Conservation (phyloP, 1,140 invertebrate species). For the Lepidostoma basale region DNA sequence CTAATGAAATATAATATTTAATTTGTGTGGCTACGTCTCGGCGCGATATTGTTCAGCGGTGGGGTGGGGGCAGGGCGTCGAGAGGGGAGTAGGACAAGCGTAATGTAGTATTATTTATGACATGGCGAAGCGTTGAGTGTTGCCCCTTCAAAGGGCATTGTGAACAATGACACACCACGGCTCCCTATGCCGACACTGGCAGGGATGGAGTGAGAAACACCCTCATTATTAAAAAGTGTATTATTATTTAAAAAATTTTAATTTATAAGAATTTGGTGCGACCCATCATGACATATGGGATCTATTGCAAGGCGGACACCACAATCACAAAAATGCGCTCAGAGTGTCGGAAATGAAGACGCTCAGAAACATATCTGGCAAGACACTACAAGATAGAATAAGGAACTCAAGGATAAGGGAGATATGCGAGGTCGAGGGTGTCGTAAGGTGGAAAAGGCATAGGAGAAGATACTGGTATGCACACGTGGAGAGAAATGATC, state of each 20-base stretch:
- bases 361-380: too few relatives aligned
- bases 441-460: too few relatives aligned
- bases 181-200: constrained; percentile 12
- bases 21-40: constrained; percentile 28
- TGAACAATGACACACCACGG: neutral
- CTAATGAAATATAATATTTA: constrained; percentile 41
- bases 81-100: constrained; percentile 10
- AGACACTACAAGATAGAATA: too few relatives aligned
- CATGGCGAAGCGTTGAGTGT: constrained; percentile 14
- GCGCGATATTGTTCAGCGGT: neutral
- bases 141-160: constrained; percentile 19
- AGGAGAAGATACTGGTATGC: too few relatives aligned
- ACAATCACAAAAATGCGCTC: too few relatives aligned
- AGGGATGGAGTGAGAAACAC: neutral
- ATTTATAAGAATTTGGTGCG: too few relatives aligned
- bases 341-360: too few relatives aligned
- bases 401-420: too few relatives aligned
- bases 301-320: too few relatives aligned
- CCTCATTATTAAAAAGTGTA: neutral
- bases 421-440: too few relatives aligned
- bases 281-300: too few relatives aligned
- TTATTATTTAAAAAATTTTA: neutral
- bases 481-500: too few relatives aligned
- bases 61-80: neutral
- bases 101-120: constrained; percentile 29